Conservation (phyloP, 2,888 invertebrate genomes). For the Crepidodera aurea region DNA sequence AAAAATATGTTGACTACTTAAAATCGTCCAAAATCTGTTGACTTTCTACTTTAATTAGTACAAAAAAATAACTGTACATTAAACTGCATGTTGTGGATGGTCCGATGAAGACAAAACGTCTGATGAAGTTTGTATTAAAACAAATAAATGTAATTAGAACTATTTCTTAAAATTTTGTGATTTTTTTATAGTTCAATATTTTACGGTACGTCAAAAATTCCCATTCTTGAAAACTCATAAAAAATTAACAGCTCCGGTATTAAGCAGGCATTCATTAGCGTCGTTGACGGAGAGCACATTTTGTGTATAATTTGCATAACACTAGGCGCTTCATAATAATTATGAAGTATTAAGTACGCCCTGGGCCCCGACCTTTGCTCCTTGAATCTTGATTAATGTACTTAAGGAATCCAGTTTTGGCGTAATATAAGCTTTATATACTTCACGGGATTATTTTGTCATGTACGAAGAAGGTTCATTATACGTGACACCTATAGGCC, state of each 20-base stretch:
- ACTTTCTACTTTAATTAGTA: too few species aligned
- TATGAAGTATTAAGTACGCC: constrained; percentile 44
- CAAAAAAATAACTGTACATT: too few species aligned
- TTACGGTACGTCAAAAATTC: too few species aligned
- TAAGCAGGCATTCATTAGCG: constrained; percentile 26
- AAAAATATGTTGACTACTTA: too few species aligned
- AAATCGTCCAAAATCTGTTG: too few species aligned
- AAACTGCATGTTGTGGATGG: too few species aligned
- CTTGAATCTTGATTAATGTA: constrained; percentile 52
- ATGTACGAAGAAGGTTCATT: constrained; percentile 45
- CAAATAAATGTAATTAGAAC: too few species aligned
- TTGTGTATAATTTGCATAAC: constrained; percentile 42
- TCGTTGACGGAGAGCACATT: constrained; percentile 23
- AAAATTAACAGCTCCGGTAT: constrained; percentile 26
- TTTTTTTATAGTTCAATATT: too few species aligned
- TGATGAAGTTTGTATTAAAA: too few species aligned
- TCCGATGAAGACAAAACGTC: too few species aligned
- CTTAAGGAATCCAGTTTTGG: constrained; percentile 50
- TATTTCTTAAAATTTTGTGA: too few species aligned
- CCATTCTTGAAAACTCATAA: too few species aligned
- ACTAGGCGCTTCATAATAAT: constrained; percentile 39
- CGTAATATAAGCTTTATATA: constrained; percentile 52
- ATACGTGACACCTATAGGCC: constrained; percentile 42
- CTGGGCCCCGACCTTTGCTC: constrained; percentile 45
- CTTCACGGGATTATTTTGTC: constrained; percentile 50